Base-by-base conservation (phyloP, 2,888 invertebrate species). In the Sphaeridia pumilis region DNA sequence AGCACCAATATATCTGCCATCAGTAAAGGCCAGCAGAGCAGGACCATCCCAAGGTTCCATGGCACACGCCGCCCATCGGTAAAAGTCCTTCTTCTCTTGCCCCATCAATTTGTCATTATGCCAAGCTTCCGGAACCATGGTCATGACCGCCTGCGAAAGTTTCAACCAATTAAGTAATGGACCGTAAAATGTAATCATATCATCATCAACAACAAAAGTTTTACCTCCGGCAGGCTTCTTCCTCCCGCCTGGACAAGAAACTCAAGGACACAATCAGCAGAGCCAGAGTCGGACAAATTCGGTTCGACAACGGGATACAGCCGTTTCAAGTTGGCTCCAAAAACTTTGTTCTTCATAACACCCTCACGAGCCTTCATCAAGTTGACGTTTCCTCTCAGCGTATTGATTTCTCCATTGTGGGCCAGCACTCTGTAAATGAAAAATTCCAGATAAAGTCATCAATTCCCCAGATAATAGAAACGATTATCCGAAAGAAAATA, bases 21-120 rank as follows among this genome's bases (percentile, higher is more conserved):
- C 98, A 45, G 94, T 93, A 73, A 98, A 98, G 0, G 97, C 90
- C 52, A 98, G 79, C 57, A 98, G 75, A 1, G 98, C 98, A 1
- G 89, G 87, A 34, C 98, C 98, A 72, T 98, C 98, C 98, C 98
- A 98, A 0, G 98, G 97, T 70, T 98, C 98, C 97, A 98, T 98
- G 17, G 84, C 87, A 68, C 60, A 95, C 0, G 93, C 85, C 14
- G 93, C 87, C 97, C 97, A 98, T 64, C 89, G 85, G 73, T 98
- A 98, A 71, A 93, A 98, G 68, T 90, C 87, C 47, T 87, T 80
- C 72, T 94, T 97, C 68, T 89, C 88, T 58, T 81, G 78, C 1
- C 86, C 78, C 97, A 98, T 98, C 25, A 86, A 84, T 56, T 79
- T 74, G 70, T 90, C 94, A 69, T 93, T 90, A 73, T 95, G 94